phyloP scores from a whole-genome alignment of 2,113 vertebrate genomes.

The Oryzias curvinotus region DNA sequence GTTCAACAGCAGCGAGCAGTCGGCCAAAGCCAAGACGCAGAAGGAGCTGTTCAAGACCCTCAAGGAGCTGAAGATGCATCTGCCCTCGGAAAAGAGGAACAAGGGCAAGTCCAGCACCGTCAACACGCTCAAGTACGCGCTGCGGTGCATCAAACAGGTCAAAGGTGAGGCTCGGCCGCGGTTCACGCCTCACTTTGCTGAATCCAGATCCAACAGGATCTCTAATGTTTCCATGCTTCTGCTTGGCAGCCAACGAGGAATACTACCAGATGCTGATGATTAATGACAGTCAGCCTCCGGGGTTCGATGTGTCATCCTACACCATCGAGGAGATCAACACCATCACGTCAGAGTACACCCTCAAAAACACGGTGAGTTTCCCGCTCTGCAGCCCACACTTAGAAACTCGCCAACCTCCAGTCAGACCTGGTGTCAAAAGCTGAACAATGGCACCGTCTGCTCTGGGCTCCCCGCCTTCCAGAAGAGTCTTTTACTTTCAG shows the following conservation, averaged over 20 bases:
- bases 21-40: conserved; percentile 88
- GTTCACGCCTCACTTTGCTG: neutral
- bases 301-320: conserved; percentile 85
- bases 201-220: too few species aligned
- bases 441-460: too few species aligned
- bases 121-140: conserved; percentile 88
- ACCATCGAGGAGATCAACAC: conserved; percentile 88
- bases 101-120: conserved; percentile 88
- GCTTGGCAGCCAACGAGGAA: conserved; percentile 87
- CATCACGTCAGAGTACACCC: conserved; percentile 87
- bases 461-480: too few species aligned
- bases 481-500: too few species aligned
- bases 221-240: neutral
- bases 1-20: conserved; percentile 85
- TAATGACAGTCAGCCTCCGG: conserved; percentile 84
- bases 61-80: conserved; percentile 87
- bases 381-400: neutral
- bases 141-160: conserved; percentile 93
- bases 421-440: neutral
- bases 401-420: too few species aligned
- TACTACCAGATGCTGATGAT: conserved; percentile 91
- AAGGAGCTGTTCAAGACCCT: conserved; percentile 90
- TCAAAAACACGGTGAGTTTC: conserved; percentile 86
- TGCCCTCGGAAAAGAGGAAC: conserved; percentile 87
- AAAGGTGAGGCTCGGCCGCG: conserved; percentile 81